A percentile compares a stretch with the other conserved stretches of the same genome.
These are phyloP conservation scores for Chionodraco myersi DNA, from an alignment of 2,113 vertebrate species.

Conservation along the genomic window DNA sequence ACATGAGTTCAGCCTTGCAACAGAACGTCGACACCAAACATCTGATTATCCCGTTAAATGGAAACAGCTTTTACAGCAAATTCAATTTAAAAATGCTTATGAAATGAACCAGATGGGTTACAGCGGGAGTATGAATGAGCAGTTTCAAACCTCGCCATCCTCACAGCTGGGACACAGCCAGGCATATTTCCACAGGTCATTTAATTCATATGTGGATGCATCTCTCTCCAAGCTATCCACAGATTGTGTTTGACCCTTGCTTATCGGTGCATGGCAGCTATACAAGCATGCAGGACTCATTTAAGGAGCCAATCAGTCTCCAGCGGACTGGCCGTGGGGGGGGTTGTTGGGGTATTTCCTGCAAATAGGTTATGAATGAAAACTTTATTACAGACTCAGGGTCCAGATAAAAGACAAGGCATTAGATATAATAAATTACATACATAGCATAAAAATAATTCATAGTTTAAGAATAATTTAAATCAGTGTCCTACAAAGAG, in stretches of 20 bases:
- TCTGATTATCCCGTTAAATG: slow-evolving; percentile 50
- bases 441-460: no score
- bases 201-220: slow-evolving; percentile 25
- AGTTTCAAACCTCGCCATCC: neutral
- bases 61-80: slow-evolving; percentile 58
- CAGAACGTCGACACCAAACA: slow-evolving; percentile 33
- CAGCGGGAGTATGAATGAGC: slow-evolving; percentile 28
- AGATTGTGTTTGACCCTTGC: neutral
- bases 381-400: no score
- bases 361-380: neutral
- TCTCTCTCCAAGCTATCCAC: neutral
- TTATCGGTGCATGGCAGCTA: slow-evolving; percentile 14
- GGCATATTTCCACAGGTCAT: slow-evolving; percentile 14
- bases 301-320: neutral
- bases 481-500: no score
- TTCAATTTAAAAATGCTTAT: slow-evolving; percentile 48
- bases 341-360: neutral
- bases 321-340: neutral
- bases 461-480: no score
- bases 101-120: slow-evolving; percentile 65
- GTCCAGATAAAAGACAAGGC: no score
- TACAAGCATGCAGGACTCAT: slow-evolving; percentile 1
- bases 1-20: slow-evolving; percentile 27
- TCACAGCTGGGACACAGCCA: slow-evolving; percentile 35
- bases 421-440: no score